Base-by-base conservation (phyloP, 2,113 vertebrate genomes). In the Limanda limanda region DNA sequence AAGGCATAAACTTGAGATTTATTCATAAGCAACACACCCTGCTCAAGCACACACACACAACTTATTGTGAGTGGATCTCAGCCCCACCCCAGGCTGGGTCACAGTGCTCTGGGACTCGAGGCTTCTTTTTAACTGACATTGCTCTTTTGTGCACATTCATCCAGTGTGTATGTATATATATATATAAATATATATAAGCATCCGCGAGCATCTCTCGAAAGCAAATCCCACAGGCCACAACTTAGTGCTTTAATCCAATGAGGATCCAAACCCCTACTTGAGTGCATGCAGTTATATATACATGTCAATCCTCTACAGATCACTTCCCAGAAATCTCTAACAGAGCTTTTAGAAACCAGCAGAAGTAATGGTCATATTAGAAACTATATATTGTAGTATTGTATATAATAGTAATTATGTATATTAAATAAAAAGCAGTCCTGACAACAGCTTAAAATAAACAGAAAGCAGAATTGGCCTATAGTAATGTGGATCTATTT, bases 121-220 rank as follows among this genome's bases (percentile, higher is more conserved):
- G 52, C 65, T 81, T 71, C 68, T 78, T 85, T 89, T 84, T 77
- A 78, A 42, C 40, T 42, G 81, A 54, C 64, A 77, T 27, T 60
- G 42, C 23, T 74, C 27, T 68, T 71, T 24, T 74, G 56, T 79
- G 66, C 54, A 73, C 35, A 20, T 62, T 48, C 0, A 54, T 15
- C 4, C 5, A 74, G 57, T 52, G 78, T n/a, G 9, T 37, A 5
- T 37, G 9, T 37, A 35, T 37, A 37, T 21, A 21, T 48, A 5
- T 4, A 17, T 48, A 5, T 48, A 18, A 20, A 18, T 18, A 18
- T 20, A 51, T 2, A 51, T 64, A 67, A 71, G 45, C 17, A 65
- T 13, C 4, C 35, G 9, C 10, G 24, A n/a, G 24, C 31, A 57
- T 42, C 21, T 35, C 61, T 42, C 40, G 13, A 60, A 51, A 23